Evolutionary conservation across 2,797 vertebrate genomes (phyloP).

Genomic region (Clarias fuscus): DNA sequence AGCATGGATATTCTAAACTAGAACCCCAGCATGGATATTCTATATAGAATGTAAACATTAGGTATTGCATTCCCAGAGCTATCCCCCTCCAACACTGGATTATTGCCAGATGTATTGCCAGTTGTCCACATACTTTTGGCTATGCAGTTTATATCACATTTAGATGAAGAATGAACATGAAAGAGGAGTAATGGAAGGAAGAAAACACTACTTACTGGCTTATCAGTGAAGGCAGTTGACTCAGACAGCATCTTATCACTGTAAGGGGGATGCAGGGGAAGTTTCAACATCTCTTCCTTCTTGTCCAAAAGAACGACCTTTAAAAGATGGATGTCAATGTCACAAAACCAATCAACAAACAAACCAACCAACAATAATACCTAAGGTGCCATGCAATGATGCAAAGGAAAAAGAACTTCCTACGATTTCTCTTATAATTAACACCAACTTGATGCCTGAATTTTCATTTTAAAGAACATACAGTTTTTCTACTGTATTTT

Average conservation of each 20-base stretch:
- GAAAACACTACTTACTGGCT: conserved; percentile 79
- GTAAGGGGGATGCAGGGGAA: conserved; percentile 84
- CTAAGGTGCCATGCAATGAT: conserved; percentile 24
- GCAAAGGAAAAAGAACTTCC: not conserved
- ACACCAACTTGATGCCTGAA: not conserved
- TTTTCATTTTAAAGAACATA: not conserved
- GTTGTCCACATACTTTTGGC: not conserved
- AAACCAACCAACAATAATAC: conserved; percentile 2
- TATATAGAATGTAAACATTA: too few species aligned
- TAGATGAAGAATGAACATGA: not conserved
- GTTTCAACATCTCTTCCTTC: conserved; percentile 84
- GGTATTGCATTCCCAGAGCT: too few species aligned
- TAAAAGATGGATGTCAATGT: conserved; percentile 37
- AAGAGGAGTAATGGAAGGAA: not conserved
- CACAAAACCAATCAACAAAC: conserved; percentile 14
- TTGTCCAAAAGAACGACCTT: conserved; percentile 89
- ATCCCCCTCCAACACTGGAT: too few species aligned
- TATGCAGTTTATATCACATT: not conserved
- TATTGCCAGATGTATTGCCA: not conserved
- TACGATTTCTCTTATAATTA: not conserved
- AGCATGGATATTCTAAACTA: too few species aligned
- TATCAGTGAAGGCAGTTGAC: conserved; percentile 78
- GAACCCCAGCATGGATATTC: too few species aligned
- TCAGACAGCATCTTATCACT: conserved; percentile 86
- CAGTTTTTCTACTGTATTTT: not conserved